Evolutionary conservation across 2,888 invertebrate species (phyloP).

Genomic region (Trachelus iudaicus): DNA sequence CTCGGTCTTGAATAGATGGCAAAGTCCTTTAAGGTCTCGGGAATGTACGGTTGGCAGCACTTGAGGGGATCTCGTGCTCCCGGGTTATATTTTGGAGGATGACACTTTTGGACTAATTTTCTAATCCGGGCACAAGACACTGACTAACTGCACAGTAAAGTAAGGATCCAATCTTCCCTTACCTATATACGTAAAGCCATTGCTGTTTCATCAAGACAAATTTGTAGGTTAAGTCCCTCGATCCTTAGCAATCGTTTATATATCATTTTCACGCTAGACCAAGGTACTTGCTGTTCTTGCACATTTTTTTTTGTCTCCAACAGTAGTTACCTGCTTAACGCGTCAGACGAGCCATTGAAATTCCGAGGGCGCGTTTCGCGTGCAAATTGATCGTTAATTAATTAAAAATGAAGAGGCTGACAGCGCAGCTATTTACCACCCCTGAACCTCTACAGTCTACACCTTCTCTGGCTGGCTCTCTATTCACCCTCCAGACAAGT

Average conservation of each 20-base stretch:
- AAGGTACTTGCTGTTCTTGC: background rate
- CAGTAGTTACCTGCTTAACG: background rate
- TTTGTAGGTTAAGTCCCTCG: constrained; percentile 1
- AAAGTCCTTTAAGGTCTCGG: constrained; percentile 45
- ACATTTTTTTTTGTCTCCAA: background rate
- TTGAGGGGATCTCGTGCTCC: constrained; percentile 45
- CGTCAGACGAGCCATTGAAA: constrained; percentile 31
- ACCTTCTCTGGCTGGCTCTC: background rate
- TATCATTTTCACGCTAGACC: background rate
- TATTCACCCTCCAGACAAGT: constrained; percentile 44
- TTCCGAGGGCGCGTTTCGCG: constrained; percentile 35
- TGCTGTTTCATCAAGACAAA: background rate
- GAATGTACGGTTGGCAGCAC: constrained; percentile 43
- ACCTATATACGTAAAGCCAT: background rate
- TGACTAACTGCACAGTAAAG: constrained; percentile 61
- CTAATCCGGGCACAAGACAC: constrained; percentile 53
- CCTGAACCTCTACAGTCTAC: constrained; percentile 18
- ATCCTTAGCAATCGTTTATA: background rate
- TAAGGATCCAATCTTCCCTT: constrained; percentile 57
- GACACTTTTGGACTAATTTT: constrained; percentile 52
- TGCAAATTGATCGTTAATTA: constrained; percentile 59
- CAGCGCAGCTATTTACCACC: constrained; percentile 47
- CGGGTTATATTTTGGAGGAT: constrained; percentile 32
- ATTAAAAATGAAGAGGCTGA: constrained; percentile 56
- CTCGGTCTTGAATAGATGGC: constrained; percentile 25